A percentile compares a stretch with the other conserved stretches of the same genome.
These are phyloP conservation scores for Eucriotettix oculatus DNA, from an alignment of 2,888 invertebrate species.

Conservation along the genomic window DNA sequence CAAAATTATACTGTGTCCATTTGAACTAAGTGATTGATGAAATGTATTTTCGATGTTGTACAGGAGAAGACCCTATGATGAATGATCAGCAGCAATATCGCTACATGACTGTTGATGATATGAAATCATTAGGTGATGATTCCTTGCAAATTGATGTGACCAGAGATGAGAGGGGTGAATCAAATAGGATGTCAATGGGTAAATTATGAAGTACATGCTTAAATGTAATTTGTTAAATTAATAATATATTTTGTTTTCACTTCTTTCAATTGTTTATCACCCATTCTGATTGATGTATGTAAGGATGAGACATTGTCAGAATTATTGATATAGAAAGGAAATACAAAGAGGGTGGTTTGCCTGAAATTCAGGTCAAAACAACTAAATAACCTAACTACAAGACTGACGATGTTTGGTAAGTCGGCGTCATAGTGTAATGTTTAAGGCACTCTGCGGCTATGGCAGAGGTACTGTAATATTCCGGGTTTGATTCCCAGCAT, in stretches of 20 bases:
- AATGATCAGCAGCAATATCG: conserved; percentile 70
- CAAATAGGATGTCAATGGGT: conserved; percentile 8
- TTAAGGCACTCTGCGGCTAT: too few species aligned
- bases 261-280: background rate
- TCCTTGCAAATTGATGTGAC: conserved; percentile 86
- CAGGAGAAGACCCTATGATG: conserved; percentile 81
- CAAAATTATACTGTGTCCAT: too few species aligned
- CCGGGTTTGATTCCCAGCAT: too few species aligned
- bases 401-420: too few species aligned
- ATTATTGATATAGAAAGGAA: too few species aligned
- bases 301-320: too few species aligned
- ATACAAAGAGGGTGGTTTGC: too few species aligned
- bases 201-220: background rate
- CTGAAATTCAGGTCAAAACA: too few species aligned
- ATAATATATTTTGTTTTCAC: background rate
- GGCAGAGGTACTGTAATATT: too few species aligned
- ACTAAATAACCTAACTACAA: too few species aligned
- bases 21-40: background rate
- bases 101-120: conserved; percentile 86
- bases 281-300: too few species aligned
- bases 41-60: background rate
- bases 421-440: too few species aligned
- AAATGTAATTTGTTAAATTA: background rate
- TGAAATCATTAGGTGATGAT: conserved; percentile 89
- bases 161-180: conserved; percentile 45